Evolutionary conservation across 2,888 invertebrate species (phyloP), one percentile per base, ranked within the genome.

Genomic region (Macrophya alboannulata): DNA sequence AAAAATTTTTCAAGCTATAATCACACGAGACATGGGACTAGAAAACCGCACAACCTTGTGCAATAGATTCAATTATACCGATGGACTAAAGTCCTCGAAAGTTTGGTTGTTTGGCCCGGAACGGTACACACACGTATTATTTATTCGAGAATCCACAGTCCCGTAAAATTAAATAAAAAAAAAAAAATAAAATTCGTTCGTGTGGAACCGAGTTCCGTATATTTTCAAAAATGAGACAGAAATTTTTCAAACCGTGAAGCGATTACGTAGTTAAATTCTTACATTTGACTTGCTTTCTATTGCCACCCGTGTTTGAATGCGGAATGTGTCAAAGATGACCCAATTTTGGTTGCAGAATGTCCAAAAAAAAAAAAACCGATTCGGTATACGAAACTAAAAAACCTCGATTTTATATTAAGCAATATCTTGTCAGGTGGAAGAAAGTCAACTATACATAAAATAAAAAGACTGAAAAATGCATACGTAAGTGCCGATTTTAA

Each of bases 41-140:
- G 48, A 21, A 9, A 59, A 17, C 9, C 0, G 72, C n/a, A 74
- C n/a, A 74, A 77, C 51, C 77, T 77, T 77, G 77, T 55, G 12
- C 51, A 37, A 37, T 3, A 37, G 55, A 77, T 77, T 4, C 5
- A 31, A 55, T 77, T 25, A 17, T 21, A 48, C 15, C 25, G 76
- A 43, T 48, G 48, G 25, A 45, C 76, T n/a, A 76, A 48, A 31
- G 48, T 48, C 45, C 48, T 74, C 43, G 74, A 48, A 48, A 45
- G 48, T 45, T 21, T n/a, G n/a, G 9, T 40, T 31, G 48, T 45
- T 21, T n/a, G n/a, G 9, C 71, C 9, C 31, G 9, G 65, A 65
- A 65, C 65, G 8, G 65, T n/a, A 65, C 43, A 43, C 43, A 5
- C 5, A 4, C n/a, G n/a, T 71, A 71, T 40, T 15, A 8, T 6